Evolutionary conservation across 1,140 invertebrate genomes (phyloP), one percentile per base, ranked within the genome.

Genomic region (Bombus fervidus): DNA sequence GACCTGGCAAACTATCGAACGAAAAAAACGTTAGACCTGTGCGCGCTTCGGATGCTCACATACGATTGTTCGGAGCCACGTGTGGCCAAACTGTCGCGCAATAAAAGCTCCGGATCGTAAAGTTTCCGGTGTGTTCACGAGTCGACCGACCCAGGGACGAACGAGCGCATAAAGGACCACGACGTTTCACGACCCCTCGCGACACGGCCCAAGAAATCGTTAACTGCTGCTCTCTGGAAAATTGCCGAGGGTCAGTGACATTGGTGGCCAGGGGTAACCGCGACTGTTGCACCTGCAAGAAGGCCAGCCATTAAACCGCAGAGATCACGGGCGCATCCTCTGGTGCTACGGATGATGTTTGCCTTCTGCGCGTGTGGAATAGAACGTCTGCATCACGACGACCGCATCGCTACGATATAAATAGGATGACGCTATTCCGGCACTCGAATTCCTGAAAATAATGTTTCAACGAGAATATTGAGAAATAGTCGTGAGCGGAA

Each of bases 21-120:
- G 28, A 69, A 75, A 47, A 86, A 68, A 64, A 39, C 34, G 39
- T 68, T 9, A 25, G 39, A 43, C 12, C 12, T 22, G 2, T 31
- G 82, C 62, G 83, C 74, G 78, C 62, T 81, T 59, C 41, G 34
- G 37, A 18, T 73, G 71, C 5, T 53, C 12, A 18, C 28, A 39
- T n/a, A 15, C 53, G 78, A 85, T 81, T 80, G 75, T 88, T 81
- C 43, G 57, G 12, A 37, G 77, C 39, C 88, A 85, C 81, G 88
- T 87, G 89, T 68, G 78, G 43, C 18, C 71, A 43, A 83, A 89
- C 59, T 47, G 69, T 39, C 59, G 68, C 25, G 76, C 72, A 83
- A 83, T 90, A 87, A 85, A 71, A 31, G 47, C 6, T 47, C n/a
- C 66, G n/a, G 81, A 47, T 91, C 90, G 89, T 90, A 91, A 91